Conservation (phyloP, 2,113 vertebrate genomes). For the Ondatra zibethicus region DNA sequence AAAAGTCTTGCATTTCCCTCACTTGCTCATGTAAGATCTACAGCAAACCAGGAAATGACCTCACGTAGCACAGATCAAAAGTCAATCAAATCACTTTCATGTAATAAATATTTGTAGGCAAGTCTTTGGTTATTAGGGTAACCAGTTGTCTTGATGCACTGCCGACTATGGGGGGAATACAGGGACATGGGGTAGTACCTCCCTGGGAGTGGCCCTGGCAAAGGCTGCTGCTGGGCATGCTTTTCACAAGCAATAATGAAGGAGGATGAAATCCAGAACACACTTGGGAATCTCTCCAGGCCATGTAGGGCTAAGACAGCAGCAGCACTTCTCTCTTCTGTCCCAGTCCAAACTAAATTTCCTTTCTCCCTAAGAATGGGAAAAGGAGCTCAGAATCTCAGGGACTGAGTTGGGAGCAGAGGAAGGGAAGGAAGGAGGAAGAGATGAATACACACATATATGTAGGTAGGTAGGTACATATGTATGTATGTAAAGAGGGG, state of each 20-base stretch:
- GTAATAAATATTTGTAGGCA: background rate
- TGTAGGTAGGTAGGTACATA: too few species aligned
- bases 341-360: background rate
- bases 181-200: background rate
- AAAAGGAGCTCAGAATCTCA: background rate
- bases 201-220: background rate
- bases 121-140: background rate
- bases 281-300: background rate
- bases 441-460: background rate
- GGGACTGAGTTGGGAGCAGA: too few species aligned
- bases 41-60: background rate
- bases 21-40: background rate
- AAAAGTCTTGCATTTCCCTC: background rate
- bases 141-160: background rate
- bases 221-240: background rate
- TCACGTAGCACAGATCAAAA: background rate
- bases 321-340: background rate
- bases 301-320: background rate
- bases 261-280: background rate
- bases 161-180: background rate
- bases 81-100: constrained; percentile 12
- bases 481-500: background rate
- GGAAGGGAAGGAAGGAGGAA: background rate
- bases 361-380: background rate
- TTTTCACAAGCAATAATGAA: constrained; percentile 2